Base-by-base conservation (phyloP, 1,140 invertebrate genomes). In the Hyposmocoma kahamanoa region DNA sequence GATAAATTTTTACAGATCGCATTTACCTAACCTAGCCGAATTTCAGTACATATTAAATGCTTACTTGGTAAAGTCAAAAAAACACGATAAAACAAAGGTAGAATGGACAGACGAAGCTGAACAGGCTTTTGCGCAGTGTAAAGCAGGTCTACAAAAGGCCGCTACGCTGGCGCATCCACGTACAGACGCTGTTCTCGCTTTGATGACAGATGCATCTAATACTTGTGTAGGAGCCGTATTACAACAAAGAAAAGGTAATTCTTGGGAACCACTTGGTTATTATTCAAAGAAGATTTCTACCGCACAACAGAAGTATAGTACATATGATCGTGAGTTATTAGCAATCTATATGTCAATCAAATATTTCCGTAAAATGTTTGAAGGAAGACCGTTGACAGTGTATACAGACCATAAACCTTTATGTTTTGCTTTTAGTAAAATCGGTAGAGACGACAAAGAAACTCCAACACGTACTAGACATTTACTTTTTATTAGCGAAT, bases 381-480 rank as follows among this genome's bases (percentile, higher is more conserved):
- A 72, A 50, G 67, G 63, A 8, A 46, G 54, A 11, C 17, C 49
- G 20, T 56, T 74, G 28, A 47, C 24, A 0, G 60, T 80, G 4
- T 66, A 41, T 43, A 81, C 72, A 0, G 67, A 78, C 42, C 73
- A 81, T 39, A 75, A 75, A 57, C 71, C 73, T 13, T 44, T 79
- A 5, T 55, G 28, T 17, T 65, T 39, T 42, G 72, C 76, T 0
- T 82, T 83, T 48, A 34, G 24, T n/a, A 63, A 63, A 52, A 10
- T 42, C 4, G 13, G 11, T 22, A 51, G 28, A 28, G 46, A 44
- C 20, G 38, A 39, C 39, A 63, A 54, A 28, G 62, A 65, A 34
- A 44, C n/a, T n/a, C n/a, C n/a, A n/a, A n/a, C n/a, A n/a, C n/a
- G n/a, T n/a, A n/a, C n/a, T n/a, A n/a, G n/a, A n/a, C n/a, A n/a